Conservation (phyloP, 2,888 invertebrate genomes). For the Gastrophysa polygoni region DNA sequence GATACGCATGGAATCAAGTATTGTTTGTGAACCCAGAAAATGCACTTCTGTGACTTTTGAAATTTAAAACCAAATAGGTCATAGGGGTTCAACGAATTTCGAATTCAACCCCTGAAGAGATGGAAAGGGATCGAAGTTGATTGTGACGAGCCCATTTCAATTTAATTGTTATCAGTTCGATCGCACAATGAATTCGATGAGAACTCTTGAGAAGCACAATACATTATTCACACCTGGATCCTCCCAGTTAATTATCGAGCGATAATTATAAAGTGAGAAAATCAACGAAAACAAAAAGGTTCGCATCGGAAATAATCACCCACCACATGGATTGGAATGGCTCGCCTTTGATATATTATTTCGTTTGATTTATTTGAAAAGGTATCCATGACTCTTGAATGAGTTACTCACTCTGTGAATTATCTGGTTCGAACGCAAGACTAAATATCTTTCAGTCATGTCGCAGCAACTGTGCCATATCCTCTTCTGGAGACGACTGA, state of each 20-base stretch:
- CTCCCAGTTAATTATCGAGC: slow-evolving; percentile 33
- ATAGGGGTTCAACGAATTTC: no score
- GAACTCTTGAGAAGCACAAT: background rate
- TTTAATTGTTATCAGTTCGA: background rate
- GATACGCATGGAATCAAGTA: no score
- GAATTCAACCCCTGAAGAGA: no score
- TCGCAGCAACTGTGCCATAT: no score
- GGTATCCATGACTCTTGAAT: background rate
- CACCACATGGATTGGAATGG: slow-evolving; percentile 12
- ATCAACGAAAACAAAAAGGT: slow-evolving; percentile 47
- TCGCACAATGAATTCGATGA: background rate
- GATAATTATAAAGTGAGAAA: slow-evolving; percentile 36
- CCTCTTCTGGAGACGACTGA: no score
- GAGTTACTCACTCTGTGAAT: no score
- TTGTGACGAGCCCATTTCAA: background rate
- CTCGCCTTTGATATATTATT: background rate
- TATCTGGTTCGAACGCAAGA: no score
- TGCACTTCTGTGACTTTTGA: no score
- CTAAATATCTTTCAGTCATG: no score
- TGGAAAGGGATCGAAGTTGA: no score
- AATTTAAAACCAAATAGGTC: no score
- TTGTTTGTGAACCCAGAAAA: no score
- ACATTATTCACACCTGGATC: slow-evolving; percentile 13
- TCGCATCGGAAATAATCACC: slow-evolving; percentile 25
- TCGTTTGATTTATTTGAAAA: background rate